These are phyloP conservation scores for Tetragonula clypearis DNA, from an alignment of 1,140 invertebrate species.

Conservation along the genomic window DNA sequence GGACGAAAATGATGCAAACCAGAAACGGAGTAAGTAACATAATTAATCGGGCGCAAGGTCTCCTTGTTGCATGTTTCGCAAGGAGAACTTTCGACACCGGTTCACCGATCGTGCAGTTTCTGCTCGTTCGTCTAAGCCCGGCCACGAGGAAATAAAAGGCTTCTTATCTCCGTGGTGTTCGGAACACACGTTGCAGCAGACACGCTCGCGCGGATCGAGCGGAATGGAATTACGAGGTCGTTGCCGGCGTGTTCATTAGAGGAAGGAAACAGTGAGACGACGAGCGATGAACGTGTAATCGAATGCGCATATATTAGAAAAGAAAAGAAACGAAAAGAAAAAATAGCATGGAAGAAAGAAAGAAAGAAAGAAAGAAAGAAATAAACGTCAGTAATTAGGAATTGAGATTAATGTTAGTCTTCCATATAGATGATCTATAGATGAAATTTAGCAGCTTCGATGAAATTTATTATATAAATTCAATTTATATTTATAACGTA, in stretches of 20 bases:
- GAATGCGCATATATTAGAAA: conserved; percentile 7
- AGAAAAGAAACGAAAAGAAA: neutral
- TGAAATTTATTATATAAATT: too few relatives aligned
- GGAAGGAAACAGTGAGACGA: conserved; percentile 30
- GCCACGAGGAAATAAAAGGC: conserved; percentile 21
- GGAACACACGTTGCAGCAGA: conserved; percentile 2
- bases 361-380: neutral
- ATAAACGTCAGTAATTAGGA: too few relatives aligned
- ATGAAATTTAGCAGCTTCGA: too few relatives aligned
- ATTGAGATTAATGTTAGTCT: neutral
- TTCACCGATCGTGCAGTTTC: neutral
- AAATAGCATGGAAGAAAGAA: neutral
- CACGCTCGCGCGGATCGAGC: conserved; percentile 6
- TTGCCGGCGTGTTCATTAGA: conserved; percentile 51
- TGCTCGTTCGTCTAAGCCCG: neutral
- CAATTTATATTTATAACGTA: too few relatives aligned
- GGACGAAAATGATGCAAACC: neutral
- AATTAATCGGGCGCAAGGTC: neutral
- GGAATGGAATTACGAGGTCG: conserved; percentile 41
- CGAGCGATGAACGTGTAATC: conserved; percentile 29
- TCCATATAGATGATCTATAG: too few relatives aligned
- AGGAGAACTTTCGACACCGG: neutral
- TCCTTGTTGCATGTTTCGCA: neutral
- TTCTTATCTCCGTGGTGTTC: neutral
- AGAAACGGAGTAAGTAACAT: neutral